These are phyloP conservation scores for Xiphorhynchus erythropygius DNA, from an alignment of 2,797 vertebrate genomes.

Conservation along the genomic window DNA sequence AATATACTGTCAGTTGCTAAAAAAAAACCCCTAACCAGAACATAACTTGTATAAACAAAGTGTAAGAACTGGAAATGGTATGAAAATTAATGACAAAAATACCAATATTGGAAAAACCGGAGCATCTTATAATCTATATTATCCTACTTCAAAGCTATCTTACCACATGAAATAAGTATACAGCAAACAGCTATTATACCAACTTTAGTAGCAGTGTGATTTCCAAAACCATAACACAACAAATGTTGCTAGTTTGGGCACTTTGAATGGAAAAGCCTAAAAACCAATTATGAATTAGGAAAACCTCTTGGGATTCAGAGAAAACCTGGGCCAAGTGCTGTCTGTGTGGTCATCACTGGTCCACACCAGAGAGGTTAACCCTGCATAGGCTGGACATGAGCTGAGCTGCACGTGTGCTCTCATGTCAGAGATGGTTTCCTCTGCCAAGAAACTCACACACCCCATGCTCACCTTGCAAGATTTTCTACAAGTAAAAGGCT, in stretches of 20 bases:
- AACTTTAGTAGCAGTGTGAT: neutral
- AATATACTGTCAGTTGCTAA: neutral
- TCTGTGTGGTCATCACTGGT: no score
- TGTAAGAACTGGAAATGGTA: neutral
- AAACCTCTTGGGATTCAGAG: neutral
- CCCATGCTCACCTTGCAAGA: neutral
- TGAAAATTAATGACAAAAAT: neutral
- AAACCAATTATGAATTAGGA: rapidly evolving
- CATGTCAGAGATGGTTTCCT: neutral
- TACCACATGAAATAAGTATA: neutral
- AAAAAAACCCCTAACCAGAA: neutral
- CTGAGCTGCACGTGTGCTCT: neutral
- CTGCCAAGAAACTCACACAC: neutral
- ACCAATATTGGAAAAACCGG: neutral
- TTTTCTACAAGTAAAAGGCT: neutral
- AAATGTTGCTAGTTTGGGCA: neutral
- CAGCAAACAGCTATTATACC: neutral
- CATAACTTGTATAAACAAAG: neutral
- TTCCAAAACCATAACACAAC: neutral
- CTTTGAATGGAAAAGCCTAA: neutral
- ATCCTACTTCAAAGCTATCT: neutral
- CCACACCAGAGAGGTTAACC: neutral
- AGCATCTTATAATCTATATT: neutral
- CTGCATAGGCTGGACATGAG: rapidly evolving
- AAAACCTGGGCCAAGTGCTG: rapidly evolving